These are phyloP conservation scores for Platerodrilus igneus DNA, from an alignment of 2,888 invertebrate genomes.

Conservation along the genomic window DNA sequence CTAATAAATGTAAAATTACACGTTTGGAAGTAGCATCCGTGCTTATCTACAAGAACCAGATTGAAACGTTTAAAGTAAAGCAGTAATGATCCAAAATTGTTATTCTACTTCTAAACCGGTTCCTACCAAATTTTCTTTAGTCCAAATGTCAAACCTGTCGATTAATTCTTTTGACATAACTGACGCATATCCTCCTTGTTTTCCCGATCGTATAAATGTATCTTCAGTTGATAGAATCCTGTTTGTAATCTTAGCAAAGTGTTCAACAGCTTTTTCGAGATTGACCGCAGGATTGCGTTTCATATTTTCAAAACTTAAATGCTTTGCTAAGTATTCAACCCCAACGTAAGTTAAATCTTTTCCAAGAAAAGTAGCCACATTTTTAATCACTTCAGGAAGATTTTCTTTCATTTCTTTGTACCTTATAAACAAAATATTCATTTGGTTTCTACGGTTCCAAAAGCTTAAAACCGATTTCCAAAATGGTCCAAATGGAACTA, in stretches of 20 bases:
- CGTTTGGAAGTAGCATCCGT: no score
- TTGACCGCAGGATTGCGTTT: conserved; percentile 50
- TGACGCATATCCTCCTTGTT: conserved; percentile 7
- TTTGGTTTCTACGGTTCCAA: conserved; percentile 24
- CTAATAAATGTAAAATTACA: no score
- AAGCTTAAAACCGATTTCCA: conserved; percentile 27
- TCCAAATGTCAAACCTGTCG: conserved; percentile 12
- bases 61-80: no score
- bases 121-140: conserved; percentile 1
- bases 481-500: conserved; percentile 26
- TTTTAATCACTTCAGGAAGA: conserved; percentile 16
- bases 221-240: not conserved
- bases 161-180: conserved; percentile 11
- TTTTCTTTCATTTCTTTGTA: conserved; percentile 30
- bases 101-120: conserved; percentile 4
- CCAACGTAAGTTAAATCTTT: conserved; percentile 38
- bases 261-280: conserved; percentile 4
- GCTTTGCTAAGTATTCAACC: conserved; percentile 42
- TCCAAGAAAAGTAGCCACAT: conserved; percentile 16
- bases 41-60: no score
- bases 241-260: not conserved
- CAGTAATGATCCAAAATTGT: no score
- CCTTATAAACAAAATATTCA: conserved; percentile 27
- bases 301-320: conserved; percentile 52
- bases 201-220: conserved; percentile 11